Evolutionary conservation across 2,888 invertebrate genomes (phyloP).

Genomic region (Lycocerus yunnanus): DNA sequence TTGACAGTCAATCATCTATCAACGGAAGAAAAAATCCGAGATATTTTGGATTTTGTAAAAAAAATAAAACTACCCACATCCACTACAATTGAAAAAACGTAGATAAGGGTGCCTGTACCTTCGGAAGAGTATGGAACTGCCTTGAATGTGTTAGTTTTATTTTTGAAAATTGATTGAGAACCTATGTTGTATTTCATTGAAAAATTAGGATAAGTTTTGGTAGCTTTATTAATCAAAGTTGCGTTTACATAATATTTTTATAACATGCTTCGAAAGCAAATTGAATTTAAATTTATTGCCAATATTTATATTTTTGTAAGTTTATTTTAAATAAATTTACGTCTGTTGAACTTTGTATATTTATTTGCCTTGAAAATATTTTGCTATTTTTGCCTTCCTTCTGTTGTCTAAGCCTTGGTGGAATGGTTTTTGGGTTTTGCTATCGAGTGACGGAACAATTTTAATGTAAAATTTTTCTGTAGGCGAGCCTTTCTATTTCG

Average conservation of each 20-base stretch:
- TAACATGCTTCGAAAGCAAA: background rate
- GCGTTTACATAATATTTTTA: background rate
- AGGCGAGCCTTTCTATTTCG: too few relatives aligned
- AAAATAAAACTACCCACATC: constrained; percentile 38
- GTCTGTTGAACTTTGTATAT: background rate
- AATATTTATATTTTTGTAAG: background rate
- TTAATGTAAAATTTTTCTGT: too few relatives aligned
- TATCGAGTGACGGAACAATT: too few relatives aligned
- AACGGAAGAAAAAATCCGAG: constrained; percentile 52
- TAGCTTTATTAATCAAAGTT: background rate
- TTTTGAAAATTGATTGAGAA: background rate
- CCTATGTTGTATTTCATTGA: background rate
- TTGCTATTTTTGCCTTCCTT: too few relatives aligned
- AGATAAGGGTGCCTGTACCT: background rate
- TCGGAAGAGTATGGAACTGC: background rate
- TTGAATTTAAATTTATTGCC: background rate
- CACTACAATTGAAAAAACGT: background rate
- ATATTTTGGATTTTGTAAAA: constrained; percentile 50
- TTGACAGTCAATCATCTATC: constrained; percentile 46
- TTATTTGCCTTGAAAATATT: too few relatives aligned
- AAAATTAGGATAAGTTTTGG: background rate
- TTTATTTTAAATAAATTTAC: background rate
- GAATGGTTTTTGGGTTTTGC: too few relatives aligned
- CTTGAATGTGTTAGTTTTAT: background rate
- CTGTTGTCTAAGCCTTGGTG: too few relatives aligned